phyloP scores from a whole-genome alignment of 1,140 invertebrate genomes.

The Eriocheir sinensis region DNA sequence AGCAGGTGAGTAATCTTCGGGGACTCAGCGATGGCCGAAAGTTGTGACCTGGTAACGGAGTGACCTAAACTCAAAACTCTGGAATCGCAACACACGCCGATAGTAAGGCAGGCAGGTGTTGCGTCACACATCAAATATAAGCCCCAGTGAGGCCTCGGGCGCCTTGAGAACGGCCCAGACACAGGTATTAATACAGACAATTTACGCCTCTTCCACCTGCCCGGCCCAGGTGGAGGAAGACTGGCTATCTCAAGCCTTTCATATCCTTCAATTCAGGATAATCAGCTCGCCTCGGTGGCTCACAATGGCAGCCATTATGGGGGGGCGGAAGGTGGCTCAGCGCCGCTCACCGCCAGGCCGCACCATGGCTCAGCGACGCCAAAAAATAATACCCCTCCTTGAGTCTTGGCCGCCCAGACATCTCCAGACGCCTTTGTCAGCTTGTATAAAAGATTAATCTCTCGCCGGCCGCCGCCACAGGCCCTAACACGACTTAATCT shows the following conservation, averaged over 20 bases:
- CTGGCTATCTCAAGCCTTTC: constrained; percentile 37
- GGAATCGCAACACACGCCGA: too few species aligned
- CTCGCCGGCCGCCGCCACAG: neutral
- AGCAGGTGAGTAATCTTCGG: too few species aligned
- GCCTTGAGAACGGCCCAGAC: neutral
- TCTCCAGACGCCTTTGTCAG: neutral
- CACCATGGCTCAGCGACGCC: neutral
- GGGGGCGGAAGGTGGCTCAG: neutral
- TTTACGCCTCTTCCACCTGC: neutral
- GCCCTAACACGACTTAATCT: too few species aligned
- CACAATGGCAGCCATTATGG: constrained; percentile 9
- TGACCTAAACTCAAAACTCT: too few species aligned
- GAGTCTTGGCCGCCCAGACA: neutral
- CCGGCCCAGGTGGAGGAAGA: neutral
- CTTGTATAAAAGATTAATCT: constrained; percentile 2
- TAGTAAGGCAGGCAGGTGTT: too few species aligned
- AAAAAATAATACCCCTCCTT: neutral
- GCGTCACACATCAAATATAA: too few species aligned
- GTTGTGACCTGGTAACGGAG: too few species aligned
- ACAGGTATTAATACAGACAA: neutral
- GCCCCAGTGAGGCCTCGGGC: too few species aligned
- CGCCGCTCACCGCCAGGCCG: neutral
- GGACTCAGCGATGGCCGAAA: too few species aligned
- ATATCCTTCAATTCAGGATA: constrained; percentile 38
- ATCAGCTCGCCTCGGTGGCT: neutral